These are phyloP conservation scores for Lochmaea capreae DNA, from an alignment of 2,888 invertebrate genomes.

Conservation along the genomic window DNA sequence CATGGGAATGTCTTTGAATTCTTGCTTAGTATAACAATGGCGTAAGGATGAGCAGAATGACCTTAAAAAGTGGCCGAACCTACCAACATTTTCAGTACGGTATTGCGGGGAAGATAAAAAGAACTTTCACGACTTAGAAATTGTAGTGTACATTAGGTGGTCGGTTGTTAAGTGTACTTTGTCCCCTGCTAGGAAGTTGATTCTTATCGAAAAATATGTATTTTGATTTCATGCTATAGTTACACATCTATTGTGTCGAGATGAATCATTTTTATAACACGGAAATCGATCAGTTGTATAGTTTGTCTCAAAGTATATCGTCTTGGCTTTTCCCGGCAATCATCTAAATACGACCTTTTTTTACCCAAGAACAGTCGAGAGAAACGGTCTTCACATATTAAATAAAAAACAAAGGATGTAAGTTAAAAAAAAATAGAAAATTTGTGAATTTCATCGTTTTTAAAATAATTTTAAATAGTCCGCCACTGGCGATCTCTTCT, in stretches of 20 bases:
- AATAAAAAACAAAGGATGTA: too few species aligned
- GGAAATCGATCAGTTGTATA: too few species aligned
- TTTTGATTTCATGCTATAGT: background rate
- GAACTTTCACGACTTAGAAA: slow-evolving; percentile 45
- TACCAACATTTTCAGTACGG: slow-evolving; percentile 40
- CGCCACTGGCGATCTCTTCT: too few species aligned
- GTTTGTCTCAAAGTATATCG: too few species aligned
- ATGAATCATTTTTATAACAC: background rate
- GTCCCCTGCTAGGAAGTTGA: slow-evolving; percentile 21
- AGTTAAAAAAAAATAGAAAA: too few species aligned
- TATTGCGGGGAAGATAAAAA: slow-evolving; percentile 34
- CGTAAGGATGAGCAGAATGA: slow-evolving; percentile 47
- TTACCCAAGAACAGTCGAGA: too few species aligned
- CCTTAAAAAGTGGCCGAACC: slow-evolving; percentile 47
- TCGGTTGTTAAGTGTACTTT: slow-evolving; percentile 5
- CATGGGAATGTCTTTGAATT: slow-evolving; percentile 49
- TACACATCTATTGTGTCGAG: background rate
- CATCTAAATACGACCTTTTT: too few species aligned
- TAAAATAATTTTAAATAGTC: too few species aligned
- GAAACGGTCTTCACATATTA: too few species aligned
- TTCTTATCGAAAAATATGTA: slow-evolving; percentile 16
- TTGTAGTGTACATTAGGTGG: slow-evolving; percentile 29
- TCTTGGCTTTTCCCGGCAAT: too few species aligned
- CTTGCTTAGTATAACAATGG: slow-evolving; percentile 42
- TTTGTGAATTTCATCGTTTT: too few species aligned